Base-by-base conservation (phyloP, 64 coral and sea anemone species). In the Montipora cactus region DNA sequence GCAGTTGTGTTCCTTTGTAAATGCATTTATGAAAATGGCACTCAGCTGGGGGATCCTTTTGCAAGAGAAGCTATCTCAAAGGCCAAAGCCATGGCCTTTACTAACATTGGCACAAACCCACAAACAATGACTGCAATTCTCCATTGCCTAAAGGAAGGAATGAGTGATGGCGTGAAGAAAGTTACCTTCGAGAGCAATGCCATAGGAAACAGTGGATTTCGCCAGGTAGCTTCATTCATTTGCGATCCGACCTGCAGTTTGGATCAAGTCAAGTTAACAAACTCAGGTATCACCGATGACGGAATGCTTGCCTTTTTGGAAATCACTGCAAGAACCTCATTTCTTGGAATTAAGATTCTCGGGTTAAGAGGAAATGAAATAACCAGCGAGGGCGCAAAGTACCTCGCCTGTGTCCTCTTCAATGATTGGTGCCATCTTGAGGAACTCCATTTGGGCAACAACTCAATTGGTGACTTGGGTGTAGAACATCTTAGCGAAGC, bases 401-500 rank as follows among this genome's bases (percentile, higher is more conserved):
- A 78, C 23, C 87, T 89, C 15, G 75, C 72, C 14, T 76, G 75
- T 22, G 73, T 78, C 57, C 87, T 89, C 50, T 77, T 77, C 51
- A 89, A 78, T 28, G 87, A 89, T 52, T 77, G 75, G 72, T 89
- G 87, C 19, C 50, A 77, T 11, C 20, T 89, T n/a, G 75, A 76
- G 8, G 75, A 89, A 61, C 75, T 89, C 23, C 25, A 89, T 66
- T 37, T 89, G 1, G 87, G 87, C 49, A 76, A 89, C 75, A 89
- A 89, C 58, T 47, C 22, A 76, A 89, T 89, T 14, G 87, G 87
- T 53, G 87, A 77, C 19, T 18, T 46, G 44, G 87, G 87, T 45
- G 75, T 78, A 3, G 75, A 77, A 28, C 53, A 89, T 67, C 55
- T 89, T 21, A 89, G 87, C 49, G 87, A 89, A 78, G 87, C 87